Conservation (phyloP, 1,140 invertebrate species). For the Cheumatopsyche charites region DNA sequence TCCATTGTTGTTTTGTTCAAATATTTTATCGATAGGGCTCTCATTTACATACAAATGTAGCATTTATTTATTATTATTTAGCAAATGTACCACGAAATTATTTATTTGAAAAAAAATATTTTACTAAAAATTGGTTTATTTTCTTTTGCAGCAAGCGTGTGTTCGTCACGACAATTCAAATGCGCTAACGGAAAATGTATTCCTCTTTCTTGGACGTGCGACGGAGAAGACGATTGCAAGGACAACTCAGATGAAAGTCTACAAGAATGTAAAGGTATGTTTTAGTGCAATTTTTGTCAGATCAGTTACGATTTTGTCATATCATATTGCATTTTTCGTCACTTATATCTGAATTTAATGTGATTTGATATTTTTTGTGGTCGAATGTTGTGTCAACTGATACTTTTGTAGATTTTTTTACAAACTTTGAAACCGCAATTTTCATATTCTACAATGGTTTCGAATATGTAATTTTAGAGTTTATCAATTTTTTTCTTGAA, state of each 20-base stretch:
- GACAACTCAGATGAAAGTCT: constrained; percentile 80
- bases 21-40: neutral
- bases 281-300: neutral
- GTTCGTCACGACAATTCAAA: constrained; percentile 75
- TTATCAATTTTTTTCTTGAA: no score
- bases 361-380: neutral
- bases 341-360: neutral
- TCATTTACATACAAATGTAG: no score
- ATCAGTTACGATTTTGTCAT: neutral
- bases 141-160: constrained; percentile 54
- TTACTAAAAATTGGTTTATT: neutral
- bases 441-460: no score
- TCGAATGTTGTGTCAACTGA: no score
- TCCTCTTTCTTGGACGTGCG: constrained; percentile 79
- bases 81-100: no score
- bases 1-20: neutral
- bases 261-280: constrained; percentile 71
- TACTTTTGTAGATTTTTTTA: no score
- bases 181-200: constrained; percentile 84
- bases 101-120: no score
- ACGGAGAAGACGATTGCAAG: constrained; percentile 77
- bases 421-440: no score
- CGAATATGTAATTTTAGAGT: no score
- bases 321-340: neutral
- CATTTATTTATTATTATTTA: no score